Evolutionary conservation across 1,140 invertebrate species (phyloP).

Genomic region (Brachionus manjavacas): DNA sequence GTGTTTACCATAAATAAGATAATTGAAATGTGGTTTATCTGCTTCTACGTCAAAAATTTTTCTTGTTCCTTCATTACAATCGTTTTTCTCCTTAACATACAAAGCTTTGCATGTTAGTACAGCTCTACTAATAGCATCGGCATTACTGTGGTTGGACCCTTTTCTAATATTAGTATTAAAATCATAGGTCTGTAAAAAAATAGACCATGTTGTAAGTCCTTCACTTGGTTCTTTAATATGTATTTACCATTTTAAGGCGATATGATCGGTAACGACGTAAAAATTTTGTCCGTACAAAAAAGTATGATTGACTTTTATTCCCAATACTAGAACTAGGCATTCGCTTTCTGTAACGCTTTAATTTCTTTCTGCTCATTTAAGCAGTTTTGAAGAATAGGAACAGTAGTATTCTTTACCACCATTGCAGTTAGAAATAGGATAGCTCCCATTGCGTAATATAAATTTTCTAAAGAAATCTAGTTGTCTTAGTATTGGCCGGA

Average conservation of each 20-base stretch:
- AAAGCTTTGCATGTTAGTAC: not conserved
- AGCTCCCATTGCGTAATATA: not conserved
- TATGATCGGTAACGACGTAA: constrained; percentile 36
- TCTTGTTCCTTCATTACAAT: not conserved
- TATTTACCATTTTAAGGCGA: no score
- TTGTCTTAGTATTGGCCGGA: constrained; percentile 40
- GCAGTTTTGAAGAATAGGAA: not conserved
- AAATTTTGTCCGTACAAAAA: constrained; percentile 40
- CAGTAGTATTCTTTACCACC: not conserved
- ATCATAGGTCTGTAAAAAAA: constrained; percentile 15
- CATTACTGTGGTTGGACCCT: constrained; percentile 27
- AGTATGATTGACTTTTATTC: not conserved
- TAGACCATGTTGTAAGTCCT: constrained; percentile 48
- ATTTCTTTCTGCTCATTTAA: constrained; percentile 15
- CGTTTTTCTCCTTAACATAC: not conserved
- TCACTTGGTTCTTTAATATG: constrained; percentile 53
- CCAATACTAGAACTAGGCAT: constrained; percentile 3
- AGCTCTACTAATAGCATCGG: constrained; percentile 41
- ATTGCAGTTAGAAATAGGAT: not conserved
- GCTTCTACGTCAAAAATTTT: not conserved
- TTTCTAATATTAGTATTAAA: constrained; percentile 41
- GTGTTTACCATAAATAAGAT: not conserved
- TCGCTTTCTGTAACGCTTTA: not conserved
- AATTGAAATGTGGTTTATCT: not conserved
- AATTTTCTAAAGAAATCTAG: not conserved